A percentile compares a stretch with the other conserved stretches of the same genome.
Conservation (phyloP, 2,113 vertebrate species). For the Poicephalus meyeri region DNA sequence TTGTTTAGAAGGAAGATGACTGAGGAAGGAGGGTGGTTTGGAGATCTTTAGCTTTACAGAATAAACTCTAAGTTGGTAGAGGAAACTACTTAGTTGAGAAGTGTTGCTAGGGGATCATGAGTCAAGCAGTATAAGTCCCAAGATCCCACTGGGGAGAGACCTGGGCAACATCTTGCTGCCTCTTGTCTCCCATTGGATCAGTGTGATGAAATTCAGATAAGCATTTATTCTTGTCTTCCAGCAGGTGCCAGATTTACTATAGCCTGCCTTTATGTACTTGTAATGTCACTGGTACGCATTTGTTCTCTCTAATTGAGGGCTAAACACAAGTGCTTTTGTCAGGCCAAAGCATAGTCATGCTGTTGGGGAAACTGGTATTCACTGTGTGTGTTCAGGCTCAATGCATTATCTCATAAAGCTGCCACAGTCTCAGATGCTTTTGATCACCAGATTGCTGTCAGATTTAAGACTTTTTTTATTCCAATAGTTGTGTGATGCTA, state of each 20-base stretch:
- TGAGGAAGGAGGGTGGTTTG: neutral
- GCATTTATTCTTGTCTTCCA: neutral
- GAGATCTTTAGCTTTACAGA: neutral
- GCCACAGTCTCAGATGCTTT: neutral
- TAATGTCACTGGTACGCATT: neutral
- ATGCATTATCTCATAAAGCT: neutral
- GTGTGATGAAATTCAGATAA: neutral
- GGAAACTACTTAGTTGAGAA: neutral
- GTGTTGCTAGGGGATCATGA: neutral
- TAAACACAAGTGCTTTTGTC: neutral
- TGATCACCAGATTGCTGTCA: too few species aligned
- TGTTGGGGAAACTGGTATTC: neutral
- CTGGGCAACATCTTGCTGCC: neutral
- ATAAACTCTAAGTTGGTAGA: neutral
- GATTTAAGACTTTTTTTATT: neutral
- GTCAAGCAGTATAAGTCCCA: neutral
- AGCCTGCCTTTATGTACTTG: neutral
- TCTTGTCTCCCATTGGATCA: neutral
- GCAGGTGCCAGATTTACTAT: neutral
- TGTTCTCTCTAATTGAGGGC: neutral
- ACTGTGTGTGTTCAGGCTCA: neutral
- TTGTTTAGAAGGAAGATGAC: neutral
- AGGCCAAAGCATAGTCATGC: neutral
- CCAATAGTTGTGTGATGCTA: neutral
- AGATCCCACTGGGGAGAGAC: too few species aligned